Evolutionary conservation across 2,113 vertebrate species (phyloP).

Genomic region (Thinocorus orbignyianus): DNA sequence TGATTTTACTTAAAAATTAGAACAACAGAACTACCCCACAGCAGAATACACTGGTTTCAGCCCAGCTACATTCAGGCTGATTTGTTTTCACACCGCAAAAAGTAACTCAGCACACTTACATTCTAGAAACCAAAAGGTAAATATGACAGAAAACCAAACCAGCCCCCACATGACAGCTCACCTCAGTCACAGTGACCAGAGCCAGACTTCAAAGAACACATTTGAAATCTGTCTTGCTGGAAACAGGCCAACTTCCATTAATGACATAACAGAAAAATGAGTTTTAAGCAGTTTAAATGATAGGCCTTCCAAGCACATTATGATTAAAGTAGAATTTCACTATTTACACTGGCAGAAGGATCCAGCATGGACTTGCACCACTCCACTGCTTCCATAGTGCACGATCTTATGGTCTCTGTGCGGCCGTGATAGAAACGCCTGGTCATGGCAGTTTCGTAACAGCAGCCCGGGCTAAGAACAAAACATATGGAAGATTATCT

Average conservation of each 20-base stretch:
- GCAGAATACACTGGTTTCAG: background rate
- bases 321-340: background rate
- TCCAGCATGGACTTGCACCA: slow-evolving; percentile 92
- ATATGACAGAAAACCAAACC: background rate
- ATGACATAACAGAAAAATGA: background rate
- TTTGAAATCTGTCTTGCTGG: background rate
- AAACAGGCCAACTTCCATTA: background rate
- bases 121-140: background rate
- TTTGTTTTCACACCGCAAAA: too few relatives aligned
- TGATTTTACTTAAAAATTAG: background rate
- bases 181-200: background rate
- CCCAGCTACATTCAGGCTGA: background rate
- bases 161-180: background rate
- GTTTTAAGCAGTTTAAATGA: background rate
- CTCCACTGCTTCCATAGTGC: slow-evolving; percentile 84
- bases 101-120: background rate
- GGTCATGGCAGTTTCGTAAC: slow-evolving; percentile 94
- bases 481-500: background rate
- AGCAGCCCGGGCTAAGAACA: slow-evolving; percentile 84
- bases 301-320: background rate
- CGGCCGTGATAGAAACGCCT: slow-evolving; percentile 92
- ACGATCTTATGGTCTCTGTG: slow-evolving; percentile 91
- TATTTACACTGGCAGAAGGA: slow-evolving; percentile 76
- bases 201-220: background rate
- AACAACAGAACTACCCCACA: background rate